A percentile compares a stretch with the other conserved stretches of the same genome.
These are phyloP conservation scores for Neuroscelio doddi DNA, from an alignment of 2,888 invertebrate species.

Conservation along the genomic window DNA sequence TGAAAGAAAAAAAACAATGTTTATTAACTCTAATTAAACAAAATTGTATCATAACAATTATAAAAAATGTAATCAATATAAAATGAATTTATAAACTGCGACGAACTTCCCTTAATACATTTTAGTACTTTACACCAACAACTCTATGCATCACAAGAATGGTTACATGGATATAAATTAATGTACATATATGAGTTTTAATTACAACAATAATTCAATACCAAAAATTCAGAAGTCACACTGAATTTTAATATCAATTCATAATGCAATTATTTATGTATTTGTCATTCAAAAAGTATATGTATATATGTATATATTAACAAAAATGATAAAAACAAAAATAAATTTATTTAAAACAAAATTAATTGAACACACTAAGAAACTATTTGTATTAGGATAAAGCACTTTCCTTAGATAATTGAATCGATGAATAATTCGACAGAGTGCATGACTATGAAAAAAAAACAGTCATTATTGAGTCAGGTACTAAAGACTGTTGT, in stretches of 20 bases:
- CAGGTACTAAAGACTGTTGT: constrained; percentile 45
- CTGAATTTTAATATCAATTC: too few species aligned
- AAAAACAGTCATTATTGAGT: constrained; percentile 37
- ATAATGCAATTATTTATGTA: too few species aligned
- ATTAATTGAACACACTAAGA: constrained; percentile 29
- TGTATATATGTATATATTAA: too few species aligned
- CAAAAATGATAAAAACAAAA: too few species aligned
- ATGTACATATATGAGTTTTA: too few species aligned
- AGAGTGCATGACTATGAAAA: constrained; percentile 46
- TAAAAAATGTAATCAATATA: too few species aligned
- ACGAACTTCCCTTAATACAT: constrained; percentile 16
- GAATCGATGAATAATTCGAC: constrained; percentile 53
- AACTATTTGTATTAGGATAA: constrained; percentile 27
- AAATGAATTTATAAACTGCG: constrained; percentile 6
- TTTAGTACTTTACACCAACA: constrained; percentile 18
- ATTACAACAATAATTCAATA: too few species aligned
- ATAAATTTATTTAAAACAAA: constrained; percentile 11
- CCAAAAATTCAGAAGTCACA: too few species aligned
- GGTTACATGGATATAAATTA: neutral
- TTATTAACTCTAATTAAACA: too few species aligned
- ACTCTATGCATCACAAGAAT: constrained; percentile 17
- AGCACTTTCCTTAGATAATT: constrained; percentile 45
- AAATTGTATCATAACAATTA: too few species aligned
- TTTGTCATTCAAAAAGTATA: too few species aligned
- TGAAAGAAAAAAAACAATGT: too few species aligned